Base-by-base conservation (phyloP, 35 echinoderm and acorn worm species). In the Stichopus chloronotus region DNA sequence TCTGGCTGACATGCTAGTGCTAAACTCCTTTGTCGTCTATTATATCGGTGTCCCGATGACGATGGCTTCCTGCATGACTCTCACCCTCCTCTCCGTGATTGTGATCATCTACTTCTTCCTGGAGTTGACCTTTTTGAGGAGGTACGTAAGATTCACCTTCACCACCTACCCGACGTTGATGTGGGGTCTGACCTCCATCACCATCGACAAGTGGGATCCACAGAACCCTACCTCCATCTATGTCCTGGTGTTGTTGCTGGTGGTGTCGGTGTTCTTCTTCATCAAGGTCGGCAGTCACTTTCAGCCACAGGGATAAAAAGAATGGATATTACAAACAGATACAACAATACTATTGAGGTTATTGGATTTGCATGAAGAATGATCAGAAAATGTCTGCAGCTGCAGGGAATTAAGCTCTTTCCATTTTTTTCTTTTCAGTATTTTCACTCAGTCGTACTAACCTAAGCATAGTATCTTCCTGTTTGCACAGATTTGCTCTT, bases 51-150 rank as follows among this genome's bases (percentile, higher is more conserved):
- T 99, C 17, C 57, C 68, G 1, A 86, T 95, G 57, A 25, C 76
- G 5, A 78, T 83, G 5, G 56, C 97, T 1, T 86, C 93, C 56
- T 93, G 91, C 19, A 78, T 99, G 17, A 81, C 81, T 6, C 92
- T 96, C 25, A 87, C 90, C 6, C 74, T 99, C 60, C 87, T 99
- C 13, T 58, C 68, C 8, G 76, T 87, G 9, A 87, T 93, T 23
- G 63, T 96, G 8, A 24, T 94, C 9, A 20, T 96, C 20, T 99
- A 96, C 79, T 96, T 96, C 77, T 78, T 95, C 53, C 24, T 96
- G 56, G 97, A 99, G 20, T 92, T 84, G 13, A 89, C 94, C 81
- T 59, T 88, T 59, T 94, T 58, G 78, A 95, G 95, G 52, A 63
- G 86, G 12, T 95, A 96, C 25, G 54, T 95, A 22, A 91, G 94